Percentiles rank a stretch among this genome's conserved stretches.
Conservation (phyloP, 1,140 invertebrate genomes). For the Kradibia gibbosae region DNA sequence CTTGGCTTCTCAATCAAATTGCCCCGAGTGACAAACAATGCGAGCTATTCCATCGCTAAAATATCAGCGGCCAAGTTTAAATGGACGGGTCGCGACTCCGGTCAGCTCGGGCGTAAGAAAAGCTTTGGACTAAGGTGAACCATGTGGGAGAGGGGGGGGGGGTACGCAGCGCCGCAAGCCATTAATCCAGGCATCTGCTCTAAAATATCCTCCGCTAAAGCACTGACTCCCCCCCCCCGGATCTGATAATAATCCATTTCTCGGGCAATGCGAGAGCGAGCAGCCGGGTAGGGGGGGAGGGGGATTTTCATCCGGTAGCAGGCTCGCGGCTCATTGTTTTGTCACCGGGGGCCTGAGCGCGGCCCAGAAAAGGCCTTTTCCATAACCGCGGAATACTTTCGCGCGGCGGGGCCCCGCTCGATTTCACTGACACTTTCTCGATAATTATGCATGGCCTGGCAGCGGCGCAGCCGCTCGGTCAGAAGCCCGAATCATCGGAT, state of each 20-base stretch:
- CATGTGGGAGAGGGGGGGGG: too few species aligned
- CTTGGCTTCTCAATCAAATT: too few species aligned
- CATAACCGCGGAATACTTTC: background rate
- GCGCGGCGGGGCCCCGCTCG: background rate
- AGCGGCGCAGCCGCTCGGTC: background rate
- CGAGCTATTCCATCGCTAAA: too few species aligned
- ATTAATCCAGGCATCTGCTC: conserved; percentile 15
- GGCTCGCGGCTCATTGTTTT: conserved; percentile 26
- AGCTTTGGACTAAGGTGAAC: conserved; percentile 3
- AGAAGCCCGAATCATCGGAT: conserved; percentile 29
- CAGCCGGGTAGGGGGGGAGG: too few species aligned
- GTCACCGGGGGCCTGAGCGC: too few species aligned
- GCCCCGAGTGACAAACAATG: too few species aligned
- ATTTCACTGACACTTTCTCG: conserved; percentile 42
- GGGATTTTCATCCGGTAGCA: conserved; percentile 33
- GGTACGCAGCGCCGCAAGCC: background rate
- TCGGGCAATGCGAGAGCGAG: too few species aligned
- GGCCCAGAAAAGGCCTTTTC: background rate
- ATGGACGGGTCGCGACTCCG: too few species aligned
- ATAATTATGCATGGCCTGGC: conserved; percentile 43
- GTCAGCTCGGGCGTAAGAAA: too few species aligned
- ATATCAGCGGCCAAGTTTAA: too few species aligned
- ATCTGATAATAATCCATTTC: too few species aligned
- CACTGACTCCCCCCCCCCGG: too few species aligned
- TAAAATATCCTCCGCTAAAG: conserved; percentile 11